Conservation (phyloP, 2,113 vertebrate species). For the Sinosuthora webbiana region DNA sequence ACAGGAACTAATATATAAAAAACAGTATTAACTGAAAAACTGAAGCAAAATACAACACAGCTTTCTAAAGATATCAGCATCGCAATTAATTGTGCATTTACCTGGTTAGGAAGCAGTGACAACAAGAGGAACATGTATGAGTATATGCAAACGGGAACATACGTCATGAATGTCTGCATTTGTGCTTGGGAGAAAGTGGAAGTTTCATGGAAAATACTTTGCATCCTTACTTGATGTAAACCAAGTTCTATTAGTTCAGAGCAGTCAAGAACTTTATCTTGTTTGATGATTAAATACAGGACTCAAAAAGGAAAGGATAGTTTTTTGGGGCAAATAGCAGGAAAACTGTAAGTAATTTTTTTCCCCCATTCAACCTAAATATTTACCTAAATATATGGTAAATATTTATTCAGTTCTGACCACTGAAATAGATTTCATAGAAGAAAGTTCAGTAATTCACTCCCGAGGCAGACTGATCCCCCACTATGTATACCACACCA, state of each 20-base stretch:
- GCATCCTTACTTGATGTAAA: not conserved
- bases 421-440: not conserved
- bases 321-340: not conserved
- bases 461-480: not conserved
- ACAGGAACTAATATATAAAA: not conserved
- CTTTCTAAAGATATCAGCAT: not conserved
- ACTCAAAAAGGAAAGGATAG: not conserved
- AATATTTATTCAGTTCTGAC: not conserved
- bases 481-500: not conserved
- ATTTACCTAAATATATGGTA: too few relatives aligned
- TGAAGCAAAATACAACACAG: not conserved
- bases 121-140: not conserved
- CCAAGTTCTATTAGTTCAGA: not conserved
- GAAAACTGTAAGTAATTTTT: not conserved
- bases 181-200: not conserved
- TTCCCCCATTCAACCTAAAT: not conserved
- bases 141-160: not conserved
- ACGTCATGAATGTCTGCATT: not conserved
- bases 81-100: not conserved
- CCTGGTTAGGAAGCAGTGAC: not conserved
- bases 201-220: not conserved
- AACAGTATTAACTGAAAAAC: not conserved
- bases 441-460: not conserved
- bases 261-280: not conserved
- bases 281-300: not conserved